Conservation (phyloP, 2,113 vertebrate species). For the Sorex araneus region DNA sequence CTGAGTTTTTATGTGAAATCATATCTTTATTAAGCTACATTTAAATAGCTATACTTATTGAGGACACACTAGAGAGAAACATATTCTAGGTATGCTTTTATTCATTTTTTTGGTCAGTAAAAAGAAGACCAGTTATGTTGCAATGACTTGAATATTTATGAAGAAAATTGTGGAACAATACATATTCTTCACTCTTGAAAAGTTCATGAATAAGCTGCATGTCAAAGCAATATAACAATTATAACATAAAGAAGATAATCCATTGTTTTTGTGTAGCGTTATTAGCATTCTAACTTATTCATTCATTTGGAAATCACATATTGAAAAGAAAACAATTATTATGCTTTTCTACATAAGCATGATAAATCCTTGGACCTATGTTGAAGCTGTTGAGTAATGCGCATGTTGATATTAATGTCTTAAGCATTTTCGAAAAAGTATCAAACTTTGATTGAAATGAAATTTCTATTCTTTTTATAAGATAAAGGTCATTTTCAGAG, state of each 20-base stretch:
- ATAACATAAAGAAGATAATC: not conserved
- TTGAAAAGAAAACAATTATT: conserved; percentile 60
- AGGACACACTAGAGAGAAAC: not conserved
- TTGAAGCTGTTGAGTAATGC: conserved; percentile 33
- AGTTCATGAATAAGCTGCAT: conserved; percentile 37
- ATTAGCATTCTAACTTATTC: conserved; percentile 66
- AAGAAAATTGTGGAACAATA: conserved; percentile 28
- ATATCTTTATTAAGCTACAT: conserved; percentile 51
- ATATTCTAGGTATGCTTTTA: not conserved
- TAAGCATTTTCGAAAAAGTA: conserved; percentile 29
- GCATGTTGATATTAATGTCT: conserved; percentile 14
- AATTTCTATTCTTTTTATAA: not conserved
- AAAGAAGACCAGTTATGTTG: not conserved
- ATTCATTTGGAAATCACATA: conserved; percentile 68
- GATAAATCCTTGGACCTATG: conserved; percentile 19
- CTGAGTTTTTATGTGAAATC: conserved; percentile 65
- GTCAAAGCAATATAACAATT: conserved; percentile 71
- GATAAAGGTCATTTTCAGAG: conserved; percentile 16
- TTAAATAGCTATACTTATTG: conserved; percentile 57
- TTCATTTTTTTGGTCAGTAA: not conserved
- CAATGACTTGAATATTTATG: conserved; percentile 66
- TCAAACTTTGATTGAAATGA: conserved; percentile 18
- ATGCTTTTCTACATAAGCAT: not conserved
- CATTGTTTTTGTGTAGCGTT: conserved; percentile 21
- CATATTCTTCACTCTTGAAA: conserved; percentile 37